phyloP scores from a whole-genome alignment of 2,888 invertebrate genomes.

The Thereva unica region DNA sequence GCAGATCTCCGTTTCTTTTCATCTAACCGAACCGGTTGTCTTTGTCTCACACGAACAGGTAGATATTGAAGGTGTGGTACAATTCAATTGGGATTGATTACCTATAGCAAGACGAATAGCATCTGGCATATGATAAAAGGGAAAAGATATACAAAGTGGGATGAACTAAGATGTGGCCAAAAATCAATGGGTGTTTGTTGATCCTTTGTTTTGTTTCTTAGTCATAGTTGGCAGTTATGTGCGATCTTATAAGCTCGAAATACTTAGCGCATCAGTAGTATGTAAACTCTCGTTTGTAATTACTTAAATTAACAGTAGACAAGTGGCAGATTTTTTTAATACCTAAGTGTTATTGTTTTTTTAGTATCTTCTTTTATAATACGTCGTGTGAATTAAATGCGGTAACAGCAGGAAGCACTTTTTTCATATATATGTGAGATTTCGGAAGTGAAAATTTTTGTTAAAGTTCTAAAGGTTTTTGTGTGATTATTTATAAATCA shows the following conservation, averaged over 20 bases:
- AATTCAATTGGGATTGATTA: conserved; percentile 11
- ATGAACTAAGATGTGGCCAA: conserved; percentile 30
- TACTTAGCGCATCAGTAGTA: conserved; percentile 40
- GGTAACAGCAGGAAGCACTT: not conserved
- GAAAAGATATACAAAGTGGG: conserved; percentile 16
- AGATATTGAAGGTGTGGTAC: conserved; percentile 19
- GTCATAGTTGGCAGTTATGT: conserved; percentile 38
- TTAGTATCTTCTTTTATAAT: conserved; percentile 9
- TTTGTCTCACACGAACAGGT: not conserved
- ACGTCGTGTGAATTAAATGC: not conserved
- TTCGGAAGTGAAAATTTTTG: conserved; percentile 37
- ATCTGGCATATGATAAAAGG: not conserved
- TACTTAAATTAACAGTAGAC: conserved; percentile 41
- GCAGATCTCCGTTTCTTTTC: not conserved
- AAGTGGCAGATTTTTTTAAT: conserved; percentile 35
- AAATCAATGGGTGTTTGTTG: conserved; percentile 26
- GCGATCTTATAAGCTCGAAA: conserved; percentile 41
- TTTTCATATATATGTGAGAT: conserved; percentile 37
- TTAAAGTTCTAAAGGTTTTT: conserved; percentile 7
- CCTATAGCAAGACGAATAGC: conserved; percentile 6
- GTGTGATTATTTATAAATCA: conserved; percentile 44
- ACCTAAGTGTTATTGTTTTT: conserved; percentile 6
- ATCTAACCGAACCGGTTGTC: conserved; percentile 17
- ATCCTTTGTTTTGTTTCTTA: conserved; percentile 22
- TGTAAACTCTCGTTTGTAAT: conserved; percentile 42